phyloP scores from a whole-genome alignment of 2,113 vertebrate species.

The Hoplias malabaricus region DNA sequence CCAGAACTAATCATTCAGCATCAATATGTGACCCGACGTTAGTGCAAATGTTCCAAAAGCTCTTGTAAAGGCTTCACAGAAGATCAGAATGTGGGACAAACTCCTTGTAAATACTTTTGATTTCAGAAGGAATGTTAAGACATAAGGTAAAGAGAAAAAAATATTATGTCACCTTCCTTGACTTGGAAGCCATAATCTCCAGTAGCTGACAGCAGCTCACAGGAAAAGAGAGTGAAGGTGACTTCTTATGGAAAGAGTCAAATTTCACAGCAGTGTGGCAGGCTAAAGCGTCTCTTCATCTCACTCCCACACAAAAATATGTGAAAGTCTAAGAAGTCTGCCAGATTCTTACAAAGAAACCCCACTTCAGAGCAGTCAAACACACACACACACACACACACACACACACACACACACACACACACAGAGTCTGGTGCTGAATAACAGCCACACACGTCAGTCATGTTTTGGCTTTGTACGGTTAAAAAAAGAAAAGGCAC shows the following conservation, averaged over 20 bases:
- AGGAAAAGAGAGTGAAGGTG: conserved; percentile 23
- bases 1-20: no score
- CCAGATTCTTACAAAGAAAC: neutral
- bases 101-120: no score
- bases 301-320: conserved; percentile 13
- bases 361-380: neutral
- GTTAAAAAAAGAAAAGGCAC: conserved; percentile 45
- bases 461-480: conserved; percentile 40
- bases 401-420: conserved; percentile 28
- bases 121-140: neutral
- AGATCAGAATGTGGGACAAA: no score
- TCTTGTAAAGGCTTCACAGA: no score
- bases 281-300: neutral
- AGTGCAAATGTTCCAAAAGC: no score
- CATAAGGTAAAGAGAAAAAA: neutral
- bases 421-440: conserved; percentile 37
- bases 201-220: conserved; percentile 18
- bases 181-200: neutral
- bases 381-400: neutral
- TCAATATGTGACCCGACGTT: no score
- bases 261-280: conserved; percentile 37
- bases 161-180: neutral
- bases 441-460: conserved; percentile 9
- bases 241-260: conserved; percentile 9
- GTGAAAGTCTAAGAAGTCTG: neutral